Conservation (phyloP, 2,113 vertebrate species). For the Ceyx cyanopectus region DNA sequence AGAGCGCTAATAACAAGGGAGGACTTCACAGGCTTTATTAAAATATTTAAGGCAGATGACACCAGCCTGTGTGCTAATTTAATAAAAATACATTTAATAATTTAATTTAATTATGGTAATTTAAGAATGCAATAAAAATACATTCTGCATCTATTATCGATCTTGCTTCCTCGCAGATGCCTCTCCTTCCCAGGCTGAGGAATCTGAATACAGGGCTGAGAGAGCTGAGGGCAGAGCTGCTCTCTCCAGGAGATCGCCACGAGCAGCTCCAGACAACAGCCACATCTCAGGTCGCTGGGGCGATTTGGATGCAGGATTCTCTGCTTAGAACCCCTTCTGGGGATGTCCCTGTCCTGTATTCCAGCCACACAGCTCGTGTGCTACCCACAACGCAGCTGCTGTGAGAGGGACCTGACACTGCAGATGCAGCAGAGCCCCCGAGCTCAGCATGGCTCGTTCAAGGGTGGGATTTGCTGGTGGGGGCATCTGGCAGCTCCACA, state of each 20-base stretch:
- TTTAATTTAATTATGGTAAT: slow-evolving; percentile 67
- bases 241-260: neutral
- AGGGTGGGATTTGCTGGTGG: neutral
- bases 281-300: neutral
- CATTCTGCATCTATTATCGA: slow-evolving; percentile 36
- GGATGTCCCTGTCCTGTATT: neutral
- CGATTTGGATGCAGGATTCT: neutral
- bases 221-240: neutral
- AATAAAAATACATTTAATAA: slow-evolving; percentile 69
- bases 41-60: slow-evolving; percentile 58
- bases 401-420: neutral
- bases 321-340: neutral
- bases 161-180: slow-evolving; percentile 30
- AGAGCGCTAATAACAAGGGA: neutral
- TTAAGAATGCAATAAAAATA: slow-evolving; percentile 47
- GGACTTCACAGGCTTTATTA: slow-evolving; percentile 54
- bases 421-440: neutral
- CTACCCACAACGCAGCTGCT: neutral
- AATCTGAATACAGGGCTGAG: neutral
- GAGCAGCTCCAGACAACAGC: neutral
- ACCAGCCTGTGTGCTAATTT: slow-evolving; percentile 53
- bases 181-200: slow-evolving; percentile 26
- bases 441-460: neutral
- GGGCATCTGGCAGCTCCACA: neutral
- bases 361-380: neutral